Evolutionary conservation across 2,888 invertebrate species (phyloP).

Genomic region (Parelbella ahira): DNA sequence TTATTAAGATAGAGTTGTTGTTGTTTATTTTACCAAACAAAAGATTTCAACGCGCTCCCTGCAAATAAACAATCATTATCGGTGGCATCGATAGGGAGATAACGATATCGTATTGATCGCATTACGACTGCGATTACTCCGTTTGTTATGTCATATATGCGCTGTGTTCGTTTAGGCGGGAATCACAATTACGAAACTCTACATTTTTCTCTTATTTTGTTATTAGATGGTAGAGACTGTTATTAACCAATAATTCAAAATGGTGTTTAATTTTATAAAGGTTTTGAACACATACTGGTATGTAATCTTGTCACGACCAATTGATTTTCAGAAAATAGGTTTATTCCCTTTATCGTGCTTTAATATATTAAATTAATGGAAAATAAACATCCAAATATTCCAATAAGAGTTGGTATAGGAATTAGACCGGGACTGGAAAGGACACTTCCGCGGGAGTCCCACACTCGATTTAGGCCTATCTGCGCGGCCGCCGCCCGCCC

Average conservation of each 20-base stretch:
- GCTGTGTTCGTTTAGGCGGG: conserved; percentile 43
- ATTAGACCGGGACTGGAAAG: conserved; percentile 53
- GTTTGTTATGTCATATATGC: conserved; percentile 40
- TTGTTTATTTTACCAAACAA: conserved; percentile 40
- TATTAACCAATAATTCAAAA: too few relatives aligned
- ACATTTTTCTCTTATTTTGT: not conserved
- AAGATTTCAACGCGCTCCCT: conserved; percentile 71
- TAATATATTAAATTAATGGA: too few relatives aligned
- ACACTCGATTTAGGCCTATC: conserved; percentile 64
- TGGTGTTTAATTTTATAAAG: too few relatives aligned
- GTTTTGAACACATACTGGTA: too few relatives aligned
- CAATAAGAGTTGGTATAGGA: conserved; percentile 53
- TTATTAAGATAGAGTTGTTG: conserved; percentile 8
- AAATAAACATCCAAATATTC: too few relatives aligned
- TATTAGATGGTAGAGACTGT: too few relatives aligned
- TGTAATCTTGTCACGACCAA: too few relatives aligned
- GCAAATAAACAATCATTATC: conserved; percentile 50
- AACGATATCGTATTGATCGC: conserved; percentile 62
- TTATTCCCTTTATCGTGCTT: too few relatives aligned
- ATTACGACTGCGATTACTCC: conserved; percentile 44
- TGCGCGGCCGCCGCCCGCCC: conserved; percentile 51
- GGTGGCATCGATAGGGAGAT: conserved; percentile 54
- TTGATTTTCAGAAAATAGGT: too few relatives aligned
- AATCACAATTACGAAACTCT: conserved; percentile 19
- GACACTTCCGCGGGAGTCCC: conserved; percentile 65